phyloP scores from a whole-genome alignment of 2,888 invertebrate genomes.

The Carterocephalus palaemon region DNA sequence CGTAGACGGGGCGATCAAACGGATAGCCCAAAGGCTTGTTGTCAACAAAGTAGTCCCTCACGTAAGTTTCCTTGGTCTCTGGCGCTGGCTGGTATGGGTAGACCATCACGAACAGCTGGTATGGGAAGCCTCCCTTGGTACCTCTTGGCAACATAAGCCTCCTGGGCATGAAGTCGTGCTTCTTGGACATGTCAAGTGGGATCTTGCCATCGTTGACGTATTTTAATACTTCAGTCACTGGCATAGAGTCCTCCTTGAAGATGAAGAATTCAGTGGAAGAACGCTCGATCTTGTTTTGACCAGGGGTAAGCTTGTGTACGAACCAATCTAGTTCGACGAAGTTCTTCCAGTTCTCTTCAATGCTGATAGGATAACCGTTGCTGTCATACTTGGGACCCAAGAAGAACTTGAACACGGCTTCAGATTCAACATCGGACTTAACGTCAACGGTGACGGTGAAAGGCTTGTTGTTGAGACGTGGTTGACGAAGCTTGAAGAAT shows the following conservation, averaged over 20 bases:
- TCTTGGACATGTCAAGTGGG: conserved; percentile 72
- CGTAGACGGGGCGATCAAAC: conserved; percentile 74
- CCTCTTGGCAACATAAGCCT: conserved; percentile 86
- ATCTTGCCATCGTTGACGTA: conserved; percentile 75
- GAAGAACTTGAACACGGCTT: conserved; percentile 82
- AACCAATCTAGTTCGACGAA: conserved; percentile 82
- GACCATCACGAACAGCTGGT: conserved; percentile 81
- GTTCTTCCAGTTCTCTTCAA: conserved; percentile 78
- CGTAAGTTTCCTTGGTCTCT: conserved; percentile 45
- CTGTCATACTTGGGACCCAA: conserved; percentile 84
- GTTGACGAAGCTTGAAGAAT: conserved; percentile 79
- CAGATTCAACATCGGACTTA: conserved; percentile 76
- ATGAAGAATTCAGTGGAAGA: conserved; percentile 81
- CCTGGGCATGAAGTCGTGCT: conserved; percentile 81
- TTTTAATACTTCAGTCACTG: conserved; percentile 79
- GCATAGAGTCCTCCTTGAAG: conserved; percentile 80
- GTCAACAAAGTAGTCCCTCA: conserved; percentile 56
- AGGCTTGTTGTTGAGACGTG: conserved; percentile 84
- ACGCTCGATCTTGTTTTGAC: conserved; percentile 82
- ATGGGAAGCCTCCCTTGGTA: conserved; percentile 81
- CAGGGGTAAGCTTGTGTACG: conserved; percentile 77
- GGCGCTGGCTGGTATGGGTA: conserved; percentile 71
- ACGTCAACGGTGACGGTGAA: conserved; percentile 81
- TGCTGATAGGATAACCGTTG: conserved; percentile 66
- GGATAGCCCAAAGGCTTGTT: conserved; percentile 79